phyloP scores from a whole-genome alignment of 1,140 invertebrate genomes.

The Platyscapa corneri region DNA sequence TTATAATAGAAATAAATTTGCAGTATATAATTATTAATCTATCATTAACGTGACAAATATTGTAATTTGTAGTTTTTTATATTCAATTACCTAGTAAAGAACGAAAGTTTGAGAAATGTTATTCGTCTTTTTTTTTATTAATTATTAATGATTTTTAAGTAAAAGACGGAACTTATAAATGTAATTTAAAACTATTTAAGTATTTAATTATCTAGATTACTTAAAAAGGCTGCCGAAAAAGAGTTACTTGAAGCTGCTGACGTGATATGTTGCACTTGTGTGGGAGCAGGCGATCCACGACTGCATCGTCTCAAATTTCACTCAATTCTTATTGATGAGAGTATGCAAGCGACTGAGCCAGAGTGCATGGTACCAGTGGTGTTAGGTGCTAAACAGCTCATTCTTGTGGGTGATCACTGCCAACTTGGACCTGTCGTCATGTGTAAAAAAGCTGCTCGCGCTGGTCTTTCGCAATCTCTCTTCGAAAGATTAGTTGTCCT shows the following conservation, averaged over 20 bases:
- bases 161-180: too few relatives aligned
- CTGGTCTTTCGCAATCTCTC: constrained; percentile 96
- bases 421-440: constrained; percentile 99
- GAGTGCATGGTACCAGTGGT: constrained; percentile 99
- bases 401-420: constrained; percentile 99
- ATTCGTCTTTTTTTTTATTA: too few relatives aligned
- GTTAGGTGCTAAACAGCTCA: constrained; percentile 95
- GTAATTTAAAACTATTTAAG: too few relatives aligned
- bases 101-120: too few relatives aligned
- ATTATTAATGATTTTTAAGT: too few relatives aligned
- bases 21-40: too few relatives aligned
- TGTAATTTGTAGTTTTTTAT: too few relatives aligned
- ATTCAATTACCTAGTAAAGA: too few relatives aligned
- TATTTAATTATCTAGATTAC: constrained; percentile 73
- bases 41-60: too few relatives aligned
- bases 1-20: too few relatives aligned
- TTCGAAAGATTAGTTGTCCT: constrained; percentile 98
- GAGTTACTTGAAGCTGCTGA: constrained; percentile 96
- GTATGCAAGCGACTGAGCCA: constrained; percentile 96
- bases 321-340: constrained; percentile 98
- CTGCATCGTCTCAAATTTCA: constrained; percentile 94
- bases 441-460: constrained; percentile 99
- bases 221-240: constrained; percentile 94
- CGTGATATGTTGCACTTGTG: constrained; percentile 99
- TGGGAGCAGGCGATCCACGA: constrained; percentile 97